Base-by-base conservation (phyloP, 1,140 invertebrate genomes). In the Drosophila takahashii region DNA sequence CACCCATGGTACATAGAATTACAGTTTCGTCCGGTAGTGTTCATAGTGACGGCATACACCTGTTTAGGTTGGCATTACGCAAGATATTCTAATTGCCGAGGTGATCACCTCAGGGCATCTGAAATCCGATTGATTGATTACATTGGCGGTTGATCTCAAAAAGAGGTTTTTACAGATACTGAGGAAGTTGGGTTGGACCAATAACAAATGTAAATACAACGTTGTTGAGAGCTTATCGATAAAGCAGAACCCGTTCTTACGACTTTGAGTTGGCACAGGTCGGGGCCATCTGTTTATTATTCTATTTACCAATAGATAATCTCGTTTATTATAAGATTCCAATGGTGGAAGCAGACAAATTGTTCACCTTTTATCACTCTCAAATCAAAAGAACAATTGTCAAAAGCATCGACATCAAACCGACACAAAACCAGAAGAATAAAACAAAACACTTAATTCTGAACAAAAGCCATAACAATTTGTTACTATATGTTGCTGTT, bases 61-160 rank as follows among this genome's bases (percentile, higher is more conserved):
- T 74, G 59, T 52, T 51, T 65, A 22, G 52, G 18, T 48, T 42
- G 39, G 45, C 11, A 76, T 76, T 76, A 67, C 61, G 54, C 54
- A 76, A 67, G 73, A 41, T 67, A 76, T 76, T 76, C 45, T 52
- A 76, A 76, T 75, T 66, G 73, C 50, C 42, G 66, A 39, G 60
- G 73, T 42, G 59, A 75, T 37, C 52, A 11, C 70, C 70, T 52
- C 45, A 56, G 51, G 72, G 52, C 59, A 75, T 75, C 27, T 44
- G 26, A 52, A 16, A 45, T 44, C 47, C 34, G 41, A 47, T 67
- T 76, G 60, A 76, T 76, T 66, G 45, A 76, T 76, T 52, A 41
- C 51, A 41, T 41, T 62, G 34, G 27, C 44, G 36, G 42, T 52
- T 72, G 45, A 75, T 56, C 72, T 75, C 41, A 86, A 75, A 69